Base-by-base conservation (phyloP, 2,888 invertebrate genomes). In the Pimpla rufipes region DNA sequence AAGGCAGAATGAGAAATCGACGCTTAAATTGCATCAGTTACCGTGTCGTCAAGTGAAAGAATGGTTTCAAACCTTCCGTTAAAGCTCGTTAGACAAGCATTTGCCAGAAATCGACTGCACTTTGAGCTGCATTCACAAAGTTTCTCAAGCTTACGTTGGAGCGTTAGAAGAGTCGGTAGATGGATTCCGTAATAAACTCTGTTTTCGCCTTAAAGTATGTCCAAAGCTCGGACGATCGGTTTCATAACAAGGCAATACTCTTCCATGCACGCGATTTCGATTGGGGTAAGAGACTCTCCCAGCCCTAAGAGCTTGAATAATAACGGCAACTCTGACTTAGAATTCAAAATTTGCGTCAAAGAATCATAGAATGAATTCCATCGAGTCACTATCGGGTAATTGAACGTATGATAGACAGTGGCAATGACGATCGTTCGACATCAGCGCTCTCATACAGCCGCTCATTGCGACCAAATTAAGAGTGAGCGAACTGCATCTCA, bases 81-180 rank as follows among this genome's bases (percentile, higher is more conserved):
- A 4, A 68, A 37, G 16, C 68, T 37, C 10, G 29, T 52, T 16
- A 68, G 8, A 35, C 68, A 50, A 52, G 52, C 50, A 52, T 29
- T 50, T 50, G 68, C 68, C 10, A 68, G 10, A 52, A 52, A 37
- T 16, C 50, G 18, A 37, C 37, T 23, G 55, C 40, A 55, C 21
- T 18, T 55, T 55, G 40, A 42, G 40, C 13, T 55, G 18, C 21
- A 11, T 55, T 71, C 42, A 11, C 40, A 18, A 3, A 55, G 21
- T 13, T 57, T 55, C 40, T 55, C n/a, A 23, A 71, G 70, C 21
- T 68, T 50, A 37, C 68, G 37, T 52, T 68, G 40, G 40, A 55
- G 70, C 40, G n/a, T 71, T 37, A 71, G 37, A 21, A 71, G 23
- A 55, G 70, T 55, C 21, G 70, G 70, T 40, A 71, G 40, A 23